Conservation (phyloP, 2,888 invertebrate species). For the Trissolcus japonicus region DNA sequence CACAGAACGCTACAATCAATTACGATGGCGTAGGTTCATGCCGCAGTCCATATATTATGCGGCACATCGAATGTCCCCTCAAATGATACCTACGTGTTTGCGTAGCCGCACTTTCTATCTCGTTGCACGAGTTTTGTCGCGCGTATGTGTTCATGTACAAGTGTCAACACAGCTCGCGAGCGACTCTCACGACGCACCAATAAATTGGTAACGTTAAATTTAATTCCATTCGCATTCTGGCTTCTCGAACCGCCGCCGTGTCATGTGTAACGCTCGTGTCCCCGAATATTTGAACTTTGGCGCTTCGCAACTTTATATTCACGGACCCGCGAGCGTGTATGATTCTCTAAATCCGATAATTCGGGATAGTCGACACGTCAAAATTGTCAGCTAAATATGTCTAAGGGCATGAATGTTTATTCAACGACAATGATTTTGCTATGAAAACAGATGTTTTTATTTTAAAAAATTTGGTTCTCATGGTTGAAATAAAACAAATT, state of each 20-base stretch:
- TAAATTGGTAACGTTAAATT: constrained; percentile 71
- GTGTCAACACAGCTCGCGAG: constrained; percentile 45
- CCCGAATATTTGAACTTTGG: not conserved
- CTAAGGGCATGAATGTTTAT: too few relatives aligned
- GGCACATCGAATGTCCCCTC: constrained; percentile 67
- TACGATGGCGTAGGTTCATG: constrained; percentile 66
- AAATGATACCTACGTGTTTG: constrained; percentile 69
- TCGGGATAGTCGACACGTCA: too few relatives aligned
- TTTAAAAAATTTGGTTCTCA: too few relatives aligned
- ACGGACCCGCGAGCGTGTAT: constrained; percentile 13
- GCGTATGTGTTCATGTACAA: constrained; percentile 27
- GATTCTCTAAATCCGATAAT: constrained; percentile 18
- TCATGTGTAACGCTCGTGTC: constrained; percentile 29
- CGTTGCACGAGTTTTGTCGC: constrained; percentile 20
- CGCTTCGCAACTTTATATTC: constrained; percentile 26
- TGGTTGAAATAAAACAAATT: too few relatives aligned
- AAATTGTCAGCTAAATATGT: too few relatives aligned
- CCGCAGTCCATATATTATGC: constrained; percentile 69
- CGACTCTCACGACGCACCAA: constrained; percentile 59
- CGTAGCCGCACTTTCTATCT: constrained; percentile 37
- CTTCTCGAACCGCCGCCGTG: constrained; percentile 35
- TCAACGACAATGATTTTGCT: too few relatives aligned
- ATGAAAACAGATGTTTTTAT: too few relatives aligned
- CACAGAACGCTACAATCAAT: constrained; percentile 73
- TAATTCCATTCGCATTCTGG: constrained; percentile 68